A percentile compares a stretch with the other conserved stretches of the same genome.
phyloP scores from a whole-genome alignment of 2,888 invertebrate genomes.

The Plagodis pulveraria region DNA sequence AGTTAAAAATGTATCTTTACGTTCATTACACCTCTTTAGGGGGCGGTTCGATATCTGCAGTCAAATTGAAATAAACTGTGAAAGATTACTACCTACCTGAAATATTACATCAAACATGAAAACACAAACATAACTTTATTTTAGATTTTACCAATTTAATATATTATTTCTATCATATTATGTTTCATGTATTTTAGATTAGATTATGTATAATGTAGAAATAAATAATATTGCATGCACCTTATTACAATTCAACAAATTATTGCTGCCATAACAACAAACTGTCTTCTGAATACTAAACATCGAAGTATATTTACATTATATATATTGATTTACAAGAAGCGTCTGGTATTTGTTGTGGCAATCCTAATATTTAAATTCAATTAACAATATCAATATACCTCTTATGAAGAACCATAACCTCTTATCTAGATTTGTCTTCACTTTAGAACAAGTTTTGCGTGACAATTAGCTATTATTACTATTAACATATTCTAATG shows the following conservation, averaged over 20 bases:
- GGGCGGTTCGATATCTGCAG: too few species aligned
- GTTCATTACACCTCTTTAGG: too few species aligned
- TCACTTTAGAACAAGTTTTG: constrained; percentile 18
- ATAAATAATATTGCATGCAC: background rate
- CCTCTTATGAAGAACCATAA: constrained; percentile 8
- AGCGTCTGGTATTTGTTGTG: constrained; percentile 23
- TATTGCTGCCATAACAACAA: constrained; percentile 8
- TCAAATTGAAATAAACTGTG: too few species aligned
- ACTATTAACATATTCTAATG: background rate
- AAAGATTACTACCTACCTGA: too few species aligned
- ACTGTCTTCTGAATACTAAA: constrained; percentile 12
- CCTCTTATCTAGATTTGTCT: background rate
- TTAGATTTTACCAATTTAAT: too few species aligned
- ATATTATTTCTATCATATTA: too few species aligned
- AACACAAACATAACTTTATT: too few species aligned
- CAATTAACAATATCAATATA: constrained; percentile 44
- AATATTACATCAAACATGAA: too few species aligned
- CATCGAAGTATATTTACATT: constrained; percentile 1
- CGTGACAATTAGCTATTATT: constrained; percentile 7
- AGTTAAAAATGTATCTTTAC: too few species aligned
- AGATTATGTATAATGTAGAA: too few species aligned
- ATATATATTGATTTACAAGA: constrained; percentile 1
- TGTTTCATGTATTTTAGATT: too few species aligned
- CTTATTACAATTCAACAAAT: background rate
- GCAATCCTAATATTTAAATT: constrained; percentile 40